These are phyloP conservation scores for Amphiprion percula DNA, from an alignment of 2,113 vertebrate species.

Conservation along the genomic window DNA sequence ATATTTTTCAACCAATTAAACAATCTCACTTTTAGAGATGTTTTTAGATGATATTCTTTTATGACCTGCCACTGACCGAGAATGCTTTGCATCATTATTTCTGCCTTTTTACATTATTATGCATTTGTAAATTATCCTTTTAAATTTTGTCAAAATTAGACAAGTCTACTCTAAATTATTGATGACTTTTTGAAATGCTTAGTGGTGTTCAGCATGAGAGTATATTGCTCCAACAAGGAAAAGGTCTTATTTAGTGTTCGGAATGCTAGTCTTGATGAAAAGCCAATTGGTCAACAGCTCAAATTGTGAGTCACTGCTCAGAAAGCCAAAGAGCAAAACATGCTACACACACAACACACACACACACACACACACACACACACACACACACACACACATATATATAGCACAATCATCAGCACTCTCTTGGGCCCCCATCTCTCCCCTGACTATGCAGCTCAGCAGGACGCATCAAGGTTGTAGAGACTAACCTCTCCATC, in stretches of 20 bases:
- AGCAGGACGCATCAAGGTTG: constrained; percentile 74
- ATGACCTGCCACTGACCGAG: not conserved
- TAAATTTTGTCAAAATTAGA: not conserved
- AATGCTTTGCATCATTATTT: too few species aligned
- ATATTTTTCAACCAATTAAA: not conserved
- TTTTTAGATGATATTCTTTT: not conserved
- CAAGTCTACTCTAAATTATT: too few species aligned
- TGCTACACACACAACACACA: not conserved
- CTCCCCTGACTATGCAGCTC: constrained; percentile 74
- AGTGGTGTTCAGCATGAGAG: not conserved
- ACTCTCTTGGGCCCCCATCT: constrained; percentile 21
- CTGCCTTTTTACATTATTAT: too few species aligned
- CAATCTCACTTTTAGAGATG: not conserved
- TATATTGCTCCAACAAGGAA: not conserved
- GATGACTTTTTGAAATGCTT: not conserved
- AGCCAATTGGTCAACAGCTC: constrained; percentile 19
- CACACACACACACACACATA: constrained; percentile 7
- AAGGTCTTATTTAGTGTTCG: not conserved
- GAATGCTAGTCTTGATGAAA: not conserved
- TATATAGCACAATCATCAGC: constrained; percentile 36
- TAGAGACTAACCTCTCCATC: constrained; percentile 70
- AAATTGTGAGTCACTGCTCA: constrained; percentile 19
- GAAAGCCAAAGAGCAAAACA: not conserved
- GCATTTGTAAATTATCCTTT: not conserved
- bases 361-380: too few species aligned